These are phyloP conservation scores for Acutogordius australiensis DNA, from an alignment of 2,888 invertebrate species.

Conservation along the genomic window DNA sequence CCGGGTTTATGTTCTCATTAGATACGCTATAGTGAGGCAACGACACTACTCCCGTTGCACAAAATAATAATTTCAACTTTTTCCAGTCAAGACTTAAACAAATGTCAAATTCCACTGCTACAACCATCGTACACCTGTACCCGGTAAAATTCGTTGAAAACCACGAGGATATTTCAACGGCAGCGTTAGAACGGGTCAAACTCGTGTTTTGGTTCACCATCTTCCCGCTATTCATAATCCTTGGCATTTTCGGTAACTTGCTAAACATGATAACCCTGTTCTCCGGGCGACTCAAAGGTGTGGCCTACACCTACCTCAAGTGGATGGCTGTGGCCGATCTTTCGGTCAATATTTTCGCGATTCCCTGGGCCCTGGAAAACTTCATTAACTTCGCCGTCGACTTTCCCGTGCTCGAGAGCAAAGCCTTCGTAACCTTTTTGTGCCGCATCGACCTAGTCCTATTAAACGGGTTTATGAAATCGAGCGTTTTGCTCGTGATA, in stretches of 20 bases:
- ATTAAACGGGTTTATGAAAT: conserved; percentile 28
- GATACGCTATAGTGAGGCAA: too few species aligned
- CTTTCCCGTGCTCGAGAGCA: conserved; percentile 18
- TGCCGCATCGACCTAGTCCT: conserved; percentile 27
- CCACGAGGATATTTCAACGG: background rate
- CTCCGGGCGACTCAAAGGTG: conserved; percentile 25
- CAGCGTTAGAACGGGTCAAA: background rate
- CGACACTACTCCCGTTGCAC: too few species aligned
- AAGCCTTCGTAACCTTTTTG: conserved; percentile 23
- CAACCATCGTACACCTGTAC: too few species aligned
- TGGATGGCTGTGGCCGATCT: conserved; percentile 26
- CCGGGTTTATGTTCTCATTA: too few species aligned
- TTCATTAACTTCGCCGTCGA: conserved; percentile 17
- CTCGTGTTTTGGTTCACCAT: conserved; percentile 16
- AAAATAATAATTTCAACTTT: too few species aligned
- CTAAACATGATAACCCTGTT: conserved; percentile 27
- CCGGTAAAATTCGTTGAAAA: too few species aligned
- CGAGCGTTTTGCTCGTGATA: conserved; percentile 28
- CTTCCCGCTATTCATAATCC: conserved; percentile 25
- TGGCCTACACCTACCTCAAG: conserved; percentile 26
- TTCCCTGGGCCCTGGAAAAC: conserved; percentile 18
- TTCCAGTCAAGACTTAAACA: too few species aligned
- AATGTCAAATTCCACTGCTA: too few species aligned
- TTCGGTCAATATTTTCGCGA: conserved; percentile 26
- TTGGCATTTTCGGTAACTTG: conserved; percentile 27